Base-by-base conservation (phyloP, 2,113 vertebrate genomes). In the Rynchops niger region DNA sequence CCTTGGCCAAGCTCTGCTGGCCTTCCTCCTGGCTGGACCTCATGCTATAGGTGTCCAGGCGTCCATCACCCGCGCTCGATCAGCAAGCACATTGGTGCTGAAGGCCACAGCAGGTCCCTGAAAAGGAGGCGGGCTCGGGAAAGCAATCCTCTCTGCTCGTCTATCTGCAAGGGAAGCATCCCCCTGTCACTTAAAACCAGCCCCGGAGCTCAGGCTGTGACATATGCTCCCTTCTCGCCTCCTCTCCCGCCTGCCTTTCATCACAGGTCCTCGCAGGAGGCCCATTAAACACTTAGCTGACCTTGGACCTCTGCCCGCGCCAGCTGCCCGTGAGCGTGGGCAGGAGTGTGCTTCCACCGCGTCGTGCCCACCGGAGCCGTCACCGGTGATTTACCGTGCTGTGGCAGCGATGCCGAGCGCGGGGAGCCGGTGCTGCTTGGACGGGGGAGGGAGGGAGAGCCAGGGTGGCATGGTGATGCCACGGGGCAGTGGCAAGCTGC, bases 261-360 rank as follows among this genome's bases (percentile, higher is more conserved):
- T 11, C 63, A 0, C 90, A n/a, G 90, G 76, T 95, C 92, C 92
- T 95, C 82, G 25, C 97, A 92, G 96, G 90, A 93, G 96, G 92
- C 97, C 92, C 86, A 94, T 95, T 90, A 95, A 97, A 80, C 95
- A 93, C 93, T 81, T 55, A 71, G 82, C 90, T 96, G 97, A 95
- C 95, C 95, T 92, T 81, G 96, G 95, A 95, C 90, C 96, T 63
- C 97, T 71, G 97, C 96, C 97, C 36, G 76, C 26, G 50, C 2
- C 93, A 94, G 96, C 96, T 96, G 96, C 95, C 85, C 58, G 12
- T 4, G 21, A 61, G 52, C 40, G 0, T 2, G 12, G 82, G 86
- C 88, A 74, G 88, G 43, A 70, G 50, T 30, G 34, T 25, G 72
- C 25, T 63, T n/a, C 29, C 71, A 34, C 8, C 8, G 30, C 8